Base-by-base conservation (phyloP, 2,888 invertebrate genomes). In the Caenorhabditis auriculariae region DNA sequence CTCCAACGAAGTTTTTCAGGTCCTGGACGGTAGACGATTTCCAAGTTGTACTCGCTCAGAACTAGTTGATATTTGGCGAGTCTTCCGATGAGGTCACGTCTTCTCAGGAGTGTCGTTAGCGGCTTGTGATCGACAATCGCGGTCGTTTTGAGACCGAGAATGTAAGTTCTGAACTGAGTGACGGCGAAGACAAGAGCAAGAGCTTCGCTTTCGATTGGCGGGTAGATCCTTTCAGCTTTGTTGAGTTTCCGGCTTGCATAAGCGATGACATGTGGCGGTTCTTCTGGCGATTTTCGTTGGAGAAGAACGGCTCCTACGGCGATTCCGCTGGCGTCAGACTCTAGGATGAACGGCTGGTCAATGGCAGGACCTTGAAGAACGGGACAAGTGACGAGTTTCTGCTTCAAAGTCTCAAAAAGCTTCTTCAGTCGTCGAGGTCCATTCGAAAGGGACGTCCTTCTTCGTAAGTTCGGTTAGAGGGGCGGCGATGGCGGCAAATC, bases 11-110 rank as follows among this genome's bases (percentile, higher is more conserved):
- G 37, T n/a, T 72, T 72, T 26, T 12, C 9, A 12, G 46, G 45
- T 4, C 72, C 74, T 2, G 46, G 38, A 5, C 73, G 38, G 29
- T 71, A 65, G 15, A 32, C 41, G 4, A 74, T 59, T 12, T 51
- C 35, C 4, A 74, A 21, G 19, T 53, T 32, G 29, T 37, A 53
- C 12, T 51, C 57, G 6, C 39, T 39, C 15, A 57, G 21, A 0
- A 39, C 17, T 2, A 61, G 32, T 26, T 53, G 53, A 28, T 49
- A 61, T 17, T 50, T 45, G 1, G 17, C 38, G 12, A 60, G 32
- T 51, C 60, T 15, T 41, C 48, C 49, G 6, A 28, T 21, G 9
- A 60, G 45, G 35, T 49, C 54, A 4, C 42, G 46, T 12, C 46
- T 9, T 24, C 24, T 15, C 15, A 65, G 43, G 1, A 65, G 41